Base-by-base conservation (phyloP, 2,888 invertebrate genomes). In the Lepas anatifera region DNA sequence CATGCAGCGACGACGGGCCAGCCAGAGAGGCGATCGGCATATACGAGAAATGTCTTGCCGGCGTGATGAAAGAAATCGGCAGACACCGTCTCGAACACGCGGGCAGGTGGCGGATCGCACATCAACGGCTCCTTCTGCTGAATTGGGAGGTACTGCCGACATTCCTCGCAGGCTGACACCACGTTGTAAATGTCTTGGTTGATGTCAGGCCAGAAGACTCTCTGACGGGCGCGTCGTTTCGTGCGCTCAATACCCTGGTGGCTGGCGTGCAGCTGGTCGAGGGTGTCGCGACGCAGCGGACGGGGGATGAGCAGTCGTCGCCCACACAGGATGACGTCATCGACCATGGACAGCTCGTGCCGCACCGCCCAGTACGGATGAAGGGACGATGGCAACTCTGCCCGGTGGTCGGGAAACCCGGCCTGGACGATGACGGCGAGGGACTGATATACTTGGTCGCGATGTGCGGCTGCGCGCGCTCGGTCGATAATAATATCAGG, bases 1-100 rank as follows among this genome's bases (percentile, higher is more conserved):
- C 67, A 67, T 3, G 32, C 39, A 10, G 39, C 67, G 22, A 67
- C 35, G 3, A 37, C 67, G 43, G 67, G 67, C 22, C 67, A 67
- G 16, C 39, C 41, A 7, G 67, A 67, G 67, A 67, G 67, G 35
- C 67, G 37, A 39, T 39, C 39, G 22, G 13, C 41, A 41, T 7
- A 22, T n/a, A 25, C 25, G 37, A 25, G 68, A 43, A 22, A 48
- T 13, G 32, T 25, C 25, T n/a, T n/a, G n/a, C n/a, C n/a, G 25
- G 68, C 46, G n/a, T 39, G 7, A 41, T 22, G 22, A 25, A 25
- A 43, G 46, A 32, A 18, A 32, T 11, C 4, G 3, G 68, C 3
- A 11, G 48, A 6, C 32, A 35, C 41, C 41, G 68, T n/a, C 46
- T 43, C 32, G 46, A 48, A 25, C n/a, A 43, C 22, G n/a, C 48